Percentiles rank a stretch among this genome's conserved stretches.
Evolutionary conservation across 2,113 vertebrate species (phyloP).

Genomic region (Carollia perspicillata): DNA sequence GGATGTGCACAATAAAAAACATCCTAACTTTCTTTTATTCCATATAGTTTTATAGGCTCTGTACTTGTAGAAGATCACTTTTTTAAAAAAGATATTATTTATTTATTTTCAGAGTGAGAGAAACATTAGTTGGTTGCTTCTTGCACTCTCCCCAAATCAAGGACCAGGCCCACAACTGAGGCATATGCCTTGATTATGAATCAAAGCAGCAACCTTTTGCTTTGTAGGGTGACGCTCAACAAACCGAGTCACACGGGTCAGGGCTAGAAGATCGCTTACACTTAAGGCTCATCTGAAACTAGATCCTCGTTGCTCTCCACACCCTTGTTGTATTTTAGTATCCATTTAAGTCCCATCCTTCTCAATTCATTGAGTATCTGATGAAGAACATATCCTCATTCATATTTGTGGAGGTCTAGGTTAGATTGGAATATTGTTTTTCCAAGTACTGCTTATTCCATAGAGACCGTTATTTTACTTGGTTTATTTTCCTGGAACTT

Average conservation of each 20-base stretch:
- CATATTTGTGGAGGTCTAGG: background rate
- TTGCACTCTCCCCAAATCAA: too few relatives aligned
- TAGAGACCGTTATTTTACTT: slow-evolving; percentile 38
- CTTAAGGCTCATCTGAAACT: background rate
- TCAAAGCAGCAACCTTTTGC: too few relatives aligned
- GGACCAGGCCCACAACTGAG: too few relatives aligned
- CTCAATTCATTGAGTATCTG: background rate
- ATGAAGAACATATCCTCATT: background rate
- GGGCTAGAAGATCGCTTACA: background rate
- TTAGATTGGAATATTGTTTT: background rate
- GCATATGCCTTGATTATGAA: too few relatives aligned
- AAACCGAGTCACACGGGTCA: too few relatives aligned
- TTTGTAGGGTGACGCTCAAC: too few relatives aligned
- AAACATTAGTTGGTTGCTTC: too few relatives aligned
- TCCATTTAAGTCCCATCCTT: background rate
- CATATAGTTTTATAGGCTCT: background rate
- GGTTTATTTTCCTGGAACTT: slow-evolving; percentile 68
- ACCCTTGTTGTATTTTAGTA: background rate
- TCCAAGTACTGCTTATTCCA: slow-evolving; percentile 11
- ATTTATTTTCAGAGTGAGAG: too few relatives aligned
- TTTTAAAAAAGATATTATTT: too few relatives aligned
- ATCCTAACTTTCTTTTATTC: background rate
- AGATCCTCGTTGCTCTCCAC: background rate
- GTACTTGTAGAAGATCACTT: background rate
- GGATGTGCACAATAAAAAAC: background rate